Evolutionary conservation across 2,113 vertebrate genomes (phyloP).

Genomic region (Hypanus sabinus): DNA sequence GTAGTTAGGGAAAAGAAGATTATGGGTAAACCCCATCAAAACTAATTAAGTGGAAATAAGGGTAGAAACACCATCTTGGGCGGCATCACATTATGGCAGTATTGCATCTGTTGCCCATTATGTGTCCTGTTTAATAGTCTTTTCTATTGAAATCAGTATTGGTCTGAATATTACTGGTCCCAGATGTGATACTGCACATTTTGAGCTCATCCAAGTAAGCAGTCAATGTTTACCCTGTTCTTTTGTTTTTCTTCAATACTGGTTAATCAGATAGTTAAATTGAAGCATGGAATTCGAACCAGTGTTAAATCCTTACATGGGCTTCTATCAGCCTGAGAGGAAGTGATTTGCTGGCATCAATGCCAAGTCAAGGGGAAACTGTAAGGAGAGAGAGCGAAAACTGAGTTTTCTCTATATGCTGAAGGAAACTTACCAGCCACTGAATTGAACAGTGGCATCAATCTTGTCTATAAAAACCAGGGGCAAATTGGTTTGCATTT

Average conservation of each 20-base stretch:
- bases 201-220: not conserved
- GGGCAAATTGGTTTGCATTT: not conserved
- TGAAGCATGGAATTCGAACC: not conserved
- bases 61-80: not conserved
- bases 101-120: not conserved
- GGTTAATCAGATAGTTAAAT: not conserved
- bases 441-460: not conserved
- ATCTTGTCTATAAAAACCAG: not conserved
- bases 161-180: not conserved
- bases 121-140: not conserved
- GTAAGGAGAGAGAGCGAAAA: not conserved
- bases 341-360: not conserved
- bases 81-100: not conserved
- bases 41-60: not conserved
- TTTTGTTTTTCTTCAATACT: not conserved
- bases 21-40: not conserved
- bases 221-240: not conserved
- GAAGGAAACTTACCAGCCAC: not conserved
- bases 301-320: not conserved
- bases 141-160: not conserved
- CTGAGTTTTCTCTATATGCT: not conserved
- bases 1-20: not conserved
- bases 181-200: not conserved
- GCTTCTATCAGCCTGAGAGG: not conserved
- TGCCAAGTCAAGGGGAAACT: not conserved